A percentile compares a stretch with the other conserved stretches of the same genome.
Conservation (phyloP, 1,140 invertebrate species). For the Wiebesia pumilae region DNA sequence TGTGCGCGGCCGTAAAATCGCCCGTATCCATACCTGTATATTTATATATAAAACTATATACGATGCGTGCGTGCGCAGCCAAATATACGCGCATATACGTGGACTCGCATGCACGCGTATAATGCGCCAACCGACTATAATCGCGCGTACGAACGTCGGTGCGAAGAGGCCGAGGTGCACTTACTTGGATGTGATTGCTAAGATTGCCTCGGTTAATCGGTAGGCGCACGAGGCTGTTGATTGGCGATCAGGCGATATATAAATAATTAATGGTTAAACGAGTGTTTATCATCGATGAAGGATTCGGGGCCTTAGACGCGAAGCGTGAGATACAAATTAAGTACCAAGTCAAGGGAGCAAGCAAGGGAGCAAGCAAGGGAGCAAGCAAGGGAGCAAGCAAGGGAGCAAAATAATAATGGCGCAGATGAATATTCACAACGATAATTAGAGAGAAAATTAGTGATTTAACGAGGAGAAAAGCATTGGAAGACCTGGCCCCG, state of each 20-base stretch:
- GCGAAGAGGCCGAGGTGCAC: background rate
- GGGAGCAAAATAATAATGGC: too few relatives aligned
- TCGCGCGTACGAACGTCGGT: background rate
- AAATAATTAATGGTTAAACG: background rate
- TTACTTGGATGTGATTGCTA: background rate
- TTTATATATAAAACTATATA: background rate
- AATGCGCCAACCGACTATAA: conserved; percentile 18
- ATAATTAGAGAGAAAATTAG: background rate
- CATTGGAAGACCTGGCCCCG: too few relatives aligned
- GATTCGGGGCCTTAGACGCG: background rate
- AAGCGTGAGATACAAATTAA: background rate
- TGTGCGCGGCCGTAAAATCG: background rate
- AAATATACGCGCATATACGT: background rate
- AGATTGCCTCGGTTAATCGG: background rate
- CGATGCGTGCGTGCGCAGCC: background rate
- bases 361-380: too few relatives aligned
- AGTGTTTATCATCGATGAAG: background rate
- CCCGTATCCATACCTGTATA: too few relatives aligned
- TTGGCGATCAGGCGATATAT: background rate
- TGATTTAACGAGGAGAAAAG: background rate
- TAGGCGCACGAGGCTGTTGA: background rate
- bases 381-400: too few relatives aligned
- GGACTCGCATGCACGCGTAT: too few relatives aligned
- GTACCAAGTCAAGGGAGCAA: too few relatives aligned
- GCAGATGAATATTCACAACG: too few relatives aligned